Percentiles rank a stretch among this genome's conserved stretches.
phyloP scores from a whole-genome alignment of 2,888 invertebrate genomes.

The Pecten maximus region DNA sequence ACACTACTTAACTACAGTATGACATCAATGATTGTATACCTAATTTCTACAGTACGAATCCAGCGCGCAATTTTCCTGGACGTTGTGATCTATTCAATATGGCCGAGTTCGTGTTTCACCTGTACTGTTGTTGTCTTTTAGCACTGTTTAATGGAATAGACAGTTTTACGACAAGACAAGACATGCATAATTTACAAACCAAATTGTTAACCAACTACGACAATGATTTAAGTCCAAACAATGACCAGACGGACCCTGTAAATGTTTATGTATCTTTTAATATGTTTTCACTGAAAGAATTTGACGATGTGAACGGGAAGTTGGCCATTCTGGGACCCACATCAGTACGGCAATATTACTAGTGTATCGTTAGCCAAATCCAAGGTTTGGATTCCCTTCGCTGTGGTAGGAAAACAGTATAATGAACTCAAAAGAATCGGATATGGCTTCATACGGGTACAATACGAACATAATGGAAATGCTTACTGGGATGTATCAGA shows the following conservation, averaged over 20 bases:
- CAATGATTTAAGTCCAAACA: neutral
- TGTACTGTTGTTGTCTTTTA: neutral
- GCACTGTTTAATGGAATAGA: neutral
- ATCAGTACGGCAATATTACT: neutral
- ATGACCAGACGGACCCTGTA: neutral
- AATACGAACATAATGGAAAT: neutral
- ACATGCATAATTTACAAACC: neutral
- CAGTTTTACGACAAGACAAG: neutral
- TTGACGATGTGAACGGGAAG: neutral
- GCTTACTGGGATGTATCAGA: neutral
- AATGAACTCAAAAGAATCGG: neutral
- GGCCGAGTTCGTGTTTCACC: neutral
- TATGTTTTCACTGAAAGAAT: neutral
- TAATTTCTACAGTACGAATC: neutral
- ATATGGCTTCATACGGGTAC: neutral
- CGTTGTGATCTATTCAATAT: neutral
- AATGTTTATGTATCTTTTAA: neutral
- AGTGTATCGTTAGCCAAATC: neutral
- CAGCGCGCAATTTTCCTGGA: neutral
- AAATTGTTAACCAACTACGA: neutral
- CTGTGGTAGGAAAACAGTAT: neutral
- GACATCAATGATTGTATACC: neutral
- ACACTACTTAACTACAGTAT: neutral
- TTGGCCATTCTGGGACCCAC: neutral
- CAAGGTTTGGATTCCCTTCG: neutral